Evolutionary conservation across 2,888 invertebrate genomes (phyloP).

Genomic region (Polylopha cassiicola): DNA sequence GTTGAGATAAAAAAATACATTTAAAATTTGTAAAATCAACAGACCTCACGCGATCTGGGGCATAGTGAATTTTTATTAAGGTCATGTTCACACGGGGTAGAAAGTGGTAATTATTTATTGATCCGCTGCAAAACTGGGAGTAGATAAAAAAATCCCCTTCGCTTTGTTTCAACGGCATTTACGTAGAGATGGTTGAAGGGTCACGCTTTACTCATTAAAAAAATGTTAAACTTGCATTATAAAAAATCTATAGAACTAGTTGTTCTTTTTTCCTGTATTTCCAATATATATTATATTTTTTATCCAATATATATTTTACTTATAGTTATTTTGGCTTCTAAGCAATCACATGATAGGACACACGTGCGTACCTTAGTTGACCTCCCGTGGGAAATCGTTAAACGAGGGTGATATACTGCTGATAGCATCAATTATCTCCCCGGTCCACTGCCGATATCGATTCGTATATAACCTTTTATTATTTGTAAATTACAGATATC

Average conservation of each 20-base stretch:
- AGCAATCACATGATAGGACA: slow-evolving; percentile 33
- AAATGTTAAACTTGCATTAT: no score
- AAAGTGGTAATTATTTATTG: slow-evolving; percentile 57
- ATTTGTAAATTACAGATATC: slow-evolving; percentile 48
- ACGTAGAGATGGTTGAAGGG: slow-evolving; percentile 1
- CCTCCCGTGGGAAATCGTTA: slow-evolving; percentile 62
- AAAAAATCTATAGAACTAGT: no score
- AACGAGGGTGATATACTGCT: slow-evolving; percentile 60
- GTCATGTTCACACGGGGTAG: slow-evolving; percentile 61
- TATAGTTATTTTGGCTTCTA: slow-evolving; percentile 22
- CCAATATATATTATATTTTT: no score
- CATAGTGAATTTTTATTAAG: slow-evolving; percentile 31
- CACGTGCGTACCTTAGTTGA: slow-evolving; percentile 38
- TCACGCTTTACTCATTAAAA: slow-evolving; percentile 1
- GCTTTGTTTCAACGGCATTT: slow-evolving; percentile 46
- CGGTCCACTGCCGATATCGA: slow-evolving; percentile 24
- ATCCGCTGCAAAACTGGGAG: slow-evolving; percentile 53
- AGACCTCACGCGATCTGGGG: slow-evolving; percentile 17
- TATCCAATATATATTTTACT: no score
- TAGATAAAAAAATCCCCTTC: slow-evolving; percentile 46
- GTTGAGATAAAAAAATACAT: slow-evolving; percentile 8
- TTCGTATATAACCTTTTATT: slow-evolving; percentile 26
- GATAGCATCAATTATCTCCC: slow-evolving; percentile 65
- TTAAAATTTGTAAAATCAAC: slow-evolving; percentile 12
- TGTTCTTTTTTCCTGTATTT: no score